A percentile compares a stretch with the other conserved stretches of the same genome.
Conservation (phyloP, 2,797 vertebrate species). For the Rhyacichthys aspro region DNA sequence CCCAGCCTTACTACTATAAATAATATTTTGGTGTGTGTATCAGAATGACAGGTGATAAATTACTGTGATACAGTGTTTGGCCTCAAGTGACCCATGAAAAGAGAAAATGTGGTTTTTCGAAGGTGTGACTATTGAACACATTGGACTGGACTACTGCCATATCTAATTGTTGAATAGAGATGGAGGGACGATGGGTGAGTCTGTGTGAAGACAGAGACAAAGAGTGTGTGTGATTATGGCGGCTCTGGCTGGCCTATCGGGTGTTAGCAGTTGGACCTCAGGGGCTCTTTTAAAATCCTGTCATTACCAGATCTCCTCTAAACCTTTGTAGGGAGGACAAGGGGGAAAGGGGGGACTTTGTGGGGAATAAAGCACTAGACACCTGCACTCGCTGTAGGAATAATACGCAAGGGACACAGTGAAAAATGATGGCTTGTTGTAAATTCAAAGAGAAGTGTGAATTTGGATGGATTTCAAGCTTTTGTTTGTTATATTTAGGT, state of each 20-base stretch:
- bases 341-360: neutral
- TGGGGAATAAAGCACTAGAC: conserved; percentile 2
- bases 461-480: conserved; percentile 2
- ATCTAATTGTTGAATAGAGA: conserved; percentile 64
- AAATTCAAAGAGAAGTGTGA: conserved; percentile 9
- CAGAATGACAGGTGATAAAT: conserved; percentile 65
- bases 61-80: conserved; percentile 62
- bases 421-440: conserved; percentile 16
- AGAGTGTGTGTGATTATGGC: conserved; percentile 25
- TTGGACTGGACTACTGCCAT: conserved; percentile 72
- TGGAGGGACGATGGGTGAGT: conserved; percentile 11
- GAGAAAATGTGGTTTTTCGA: conserved; percentile 61
- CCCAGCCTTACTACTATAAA: too few species aligned
- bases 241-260: conserved; percentile 35
- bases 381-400: too few species aligned
- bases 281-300: conserved; percentile 51
- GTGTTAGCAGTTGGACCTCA: conserved; percentile 38
- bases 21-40: conserved; percentile 13
- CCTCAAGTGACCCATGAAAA: conserved; percentile 60
- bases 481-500: conserved; percentile 12
- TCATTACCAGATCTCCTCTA: conserved; percentile 35
- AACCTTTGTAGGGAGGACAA: conserved; percentile 11
- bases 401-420: conserved; percentile 6
- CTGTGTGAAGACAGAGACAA: conserved; percentile 4
- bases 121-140: conserved; percentile 70